Conservation (phyloP, 1,140 invertebrate genomes). For the Phthorimaea operculella region DNA sequence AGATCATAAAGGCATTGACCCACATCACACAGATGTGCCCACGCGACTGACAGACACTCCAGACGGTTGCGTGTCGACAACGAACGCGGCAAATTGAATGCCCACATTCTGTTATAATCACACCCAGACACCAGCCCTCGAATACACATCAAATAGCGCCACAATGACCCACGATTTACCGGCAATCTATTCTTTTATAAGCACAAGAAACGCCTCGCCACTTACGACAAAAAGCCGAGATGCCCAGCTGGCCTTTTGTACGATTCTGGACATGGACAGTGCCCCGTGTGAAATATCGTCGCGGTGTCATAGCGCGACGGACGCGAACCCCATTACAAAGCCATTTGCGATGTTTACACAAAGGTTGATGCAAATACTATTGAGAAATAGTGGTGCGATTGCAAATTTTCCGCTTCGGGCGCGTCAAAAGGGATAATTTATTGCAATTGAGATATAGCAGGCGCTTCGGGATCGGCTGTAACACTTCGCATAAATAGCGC, state of each 20-base stretch:
- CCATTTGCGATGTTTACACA: constrained; percentile 54
- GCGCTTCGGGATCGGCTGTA: constrained; percentile 34
- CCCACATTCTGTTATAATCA: constrained; percentile 45
- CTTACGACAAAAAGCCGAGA: constrained; percentile 60
- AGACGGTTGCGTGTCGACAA: constrained; percentile 53
- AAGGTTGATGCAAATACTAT: constrained; percentile 31
- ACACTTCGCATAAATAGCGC: constrained; percentile 49
- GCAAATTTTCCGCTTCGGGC: constrained; percentile 55
- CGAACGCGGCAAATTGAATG: constrained; percentile 54
- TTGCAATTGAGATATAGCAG: constrained; percentile 52
- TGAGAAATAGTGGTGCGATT: constrained; percentile 32
- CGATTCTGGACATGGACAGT: constrained; percentile 35
- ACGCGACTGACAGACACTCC: constrained; percentile 32
- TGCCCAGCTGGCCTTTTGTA: constrained; percentile 60
- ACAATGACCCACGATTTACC: constrained; percentile 62
- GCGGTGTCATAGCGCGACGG: constrained; percentile 41
- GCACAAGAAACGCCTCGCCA: constrained; percentile 56
- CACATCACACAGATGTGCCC: constrained; percentile 38
- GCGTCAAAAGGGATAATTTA: constrained; percentile 57
- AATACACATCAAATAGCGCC: constrained; percentile 52
- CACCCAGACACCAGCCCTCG: constrained; percentile 38
- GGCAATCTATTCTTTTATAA: constrained; percentile 64
- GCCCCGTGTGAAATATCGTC: constrained; percentile 50
- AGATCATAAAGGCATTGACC: constrained; percentile 41
- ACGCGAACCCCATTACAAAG: constrained; percentile 51